Evolutionary conservation across 2,888 invertebrate species (phyloP), one percentile per base, ranked within the genome.

Genomic region (Lepidocyrtinus sp.): DNA sequence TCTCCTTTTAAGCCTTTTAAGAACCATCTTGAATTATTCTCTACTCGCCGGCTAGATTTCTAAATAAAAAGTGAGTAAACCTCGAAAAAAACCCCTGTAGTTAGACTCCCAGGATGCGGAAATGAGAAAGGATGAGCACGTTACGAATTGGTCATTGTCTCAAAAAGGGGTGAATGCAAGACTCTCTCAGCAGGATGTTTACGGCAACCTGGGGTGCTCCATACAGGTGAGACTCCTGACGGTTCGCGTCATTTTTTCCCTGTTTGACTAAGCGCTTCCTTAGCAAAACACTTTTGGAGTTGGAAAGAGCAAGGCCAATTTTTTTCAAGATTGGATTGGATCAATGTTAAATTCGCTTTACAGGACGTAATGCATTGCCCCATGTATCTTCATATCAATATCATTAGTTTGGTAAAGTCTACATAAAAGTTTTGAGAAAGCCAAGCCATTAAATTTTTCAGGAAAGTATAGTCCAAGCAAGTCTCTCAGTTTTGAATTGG

Each of bases 61-160:
- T 7, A 26, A 27, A 27, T 27, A 27, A 64, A 24, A n/a, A n/a
- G 7, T 62, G 19, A 5, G 22, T 17, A 22, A 19, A 62, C 21
- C 62, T 62, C 62, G 22, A 24, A 68, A 67, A 63, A 68, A 69
- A 70, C 67, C 75, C 73, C 69, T 45, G 36, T 63, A 17, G 76
- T 59, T 62, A 26, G 78, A 83, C 83, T 85, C 84, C 84, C 84
- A 85, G 84, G 84, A 81, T 82, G 85, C 84, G 83, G 83, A 84
- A 84, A 84, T 84, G 84, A 85, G 83, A 82, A 85, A 83, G 83
- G 73, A 83, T 84, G 82, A 83, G 71, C 81, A 77, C 75, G 82
- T 82, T 82, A 85, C 81, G 84, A 85, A 85, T 85, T 85, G 85
- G 77, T 83, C 83, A 82, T 84, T 84, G 83, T 84, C 82, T 84